Conservation (phyloP, 2,888 invertebrate genomes). For the Leptura quadrifasciata region DNA sequence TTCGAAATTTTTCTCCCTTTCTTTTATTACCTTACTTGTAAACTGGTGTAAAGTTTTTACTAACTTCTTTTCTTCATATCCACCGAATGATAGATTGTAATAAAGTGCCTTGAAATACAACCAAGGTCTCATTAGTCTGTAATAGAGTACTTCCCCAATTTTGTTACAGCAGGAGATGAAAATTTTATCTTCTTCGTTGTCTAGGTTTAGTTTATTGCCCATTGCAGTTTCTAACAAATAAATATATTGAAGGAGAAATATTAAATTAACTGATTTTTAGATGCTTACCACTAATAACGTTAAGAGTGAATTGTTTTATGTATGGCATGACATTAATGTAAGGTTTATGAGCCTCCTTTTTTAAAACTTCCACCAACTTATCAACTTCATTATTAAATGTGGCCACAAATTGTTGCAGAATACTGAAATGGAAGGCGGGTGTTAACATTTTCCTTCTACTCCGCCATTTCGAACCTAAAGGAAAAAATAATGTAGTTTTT, state of each 20-base stretch:
- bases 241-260: background rate
- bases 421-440: conserved; percentile 63
- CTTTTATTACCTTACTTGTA: conserved; percentile 61
- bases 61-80: conserved; percentile 51
- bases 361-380: conserved; percentile 58
- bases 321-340: conserved; percentile 72
- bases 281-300: conserved; percentile 76
- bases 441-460: conserved; percentile 61
- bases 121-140: conserved; percentile 62
- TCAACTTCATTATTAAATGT: conserved; percentile 60
- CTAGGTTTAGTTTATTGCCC: conserved; percentile 57
- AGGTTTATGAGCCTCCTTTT: conserved; percentile 58
- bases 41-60: conserved; percentile 61
- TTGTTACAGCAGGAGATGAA: conserved; percentile 54
- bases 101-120: conserved; percentile 53
- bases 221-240: conserved; percentile 58
- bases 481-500: too few relatives aligned
- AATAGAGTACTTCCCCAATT: conserved; percentile 57
- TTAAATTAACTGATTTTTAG: background rate
- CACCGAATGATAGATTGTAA: conserved; percentile 44
- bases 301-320: conserved; percentile 75
- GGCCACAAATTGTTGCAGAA: conserved; percentile 58
- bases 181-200: conserved; percentile 52
- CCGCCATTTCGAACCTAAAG: conserved; percentile 58
- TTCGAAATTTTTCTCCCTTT: conserved; percentile 54